These are phyloP conservation scores for Calidris pygmaea DNA, from an alignment of 2,113 vertebrate species.

Conservation along the genomic window DNA sequence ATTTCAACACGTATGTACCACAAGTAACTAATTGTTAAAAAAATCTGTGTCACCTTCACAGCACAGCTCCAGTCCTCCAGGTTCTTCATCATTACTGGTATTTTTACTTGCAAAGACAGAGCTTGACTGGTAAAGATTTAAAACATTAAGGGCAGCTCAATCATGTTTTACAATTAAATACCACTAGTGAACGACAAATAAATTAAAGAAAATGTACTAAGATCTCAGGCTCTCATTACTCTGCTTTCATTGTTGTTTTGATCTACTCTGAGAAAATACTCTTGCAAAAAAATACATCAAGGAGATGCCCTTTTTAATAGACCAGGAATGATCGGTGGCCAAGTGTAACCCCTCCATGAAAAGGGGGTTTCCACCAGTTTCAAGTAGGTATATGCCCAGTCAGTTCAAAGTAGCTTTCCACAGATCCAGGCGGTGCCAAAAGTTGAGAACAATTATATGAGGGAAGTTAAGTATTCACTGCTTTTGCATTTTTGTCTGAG, in stretches of 20 bases:
- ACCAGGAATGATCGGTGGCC: not conserved
- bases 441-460: not conserved
- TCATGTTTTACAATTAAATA: not conserved
- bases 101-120: not conserved
- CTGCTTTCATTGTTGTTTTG: not conserved
- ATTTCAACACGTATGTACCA: not conserved
- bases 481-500: not conserved
- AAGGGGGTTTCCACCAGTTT: not conserved
- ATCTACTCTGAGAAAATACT: not conserved
- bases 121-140: not conserved
- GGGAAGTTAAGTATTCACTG: not conserved
- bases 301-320: not conserved
- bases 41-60: not conserved
- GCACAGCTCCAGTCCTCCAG: not conserved
- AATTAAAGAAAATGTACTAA: not conserved
- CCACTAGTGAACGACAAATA: not conserved
- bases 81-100: not conserved
- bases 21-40: not conserved
- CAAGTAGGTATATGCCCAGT: not conserved
- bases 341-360: not conserved
- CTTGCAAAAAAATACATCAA: not conserved
- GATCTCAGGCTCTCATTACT: not conserved
- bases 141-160: not conserved
- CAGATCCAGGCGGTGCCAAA: not conserved
- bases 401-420: not conserved